Evolutionary conservation across 2,888 invertebrate genomes (phyloP).

Genomic region (Xestoiulus laeticollis): DNA sequence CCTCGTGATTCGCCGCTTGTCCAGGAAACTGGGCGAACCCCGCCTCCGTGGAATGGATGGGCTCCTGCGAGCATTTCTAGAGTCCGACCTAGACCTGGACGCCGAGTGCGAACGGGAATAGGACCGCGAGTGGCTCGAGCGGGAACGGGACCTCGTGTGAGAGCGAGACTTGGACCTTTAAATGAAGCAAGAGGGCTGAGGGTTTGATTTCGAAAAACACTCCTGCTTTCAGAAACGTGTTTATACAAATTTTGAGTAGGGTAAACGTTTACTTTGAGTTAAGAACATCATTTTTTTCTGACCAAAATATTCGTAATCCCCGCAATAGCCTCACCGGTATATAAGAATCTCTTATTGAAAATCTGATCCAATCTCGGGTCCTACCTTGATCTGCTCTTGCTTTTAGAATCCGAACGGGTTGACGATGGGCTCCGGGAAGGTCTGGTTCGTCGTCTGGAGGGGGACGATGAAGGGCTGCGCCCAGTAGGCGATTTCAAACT

Average conservation of each 20-base stretch:
- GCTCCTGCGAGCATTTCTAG: slow-evolving; percentile 63
- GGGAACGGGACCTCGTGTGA: slow-evolving; percentile 61
- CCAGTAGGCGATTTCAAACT: background rate
- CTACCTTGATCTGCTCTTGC: slow-evolving; percentile 34
- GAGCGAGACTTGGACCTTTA: slow-evolving; percentile 50
- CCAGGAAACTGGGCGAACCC: slow-evolving; percentile 93
- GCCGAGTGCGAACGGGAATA: slow-evolving; percentile 59
- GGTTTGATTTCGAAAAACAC: background rate
- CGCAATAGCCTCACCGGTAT: no score
- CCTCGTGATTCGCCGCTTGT: slow-evolving; percentile 94
- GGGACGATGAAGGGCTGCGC: slow-evolving; percentile 45
- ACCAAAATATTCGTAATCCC: no score
- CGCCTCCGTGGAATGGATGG: slow-evolving; percentile 89
- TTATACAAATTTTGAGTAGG: no score
- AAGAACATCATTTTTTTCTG: no score
- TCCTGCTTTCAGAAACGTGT: no score
- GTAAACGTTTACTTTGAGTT: no score
- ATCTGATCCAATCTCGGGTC: background rate
- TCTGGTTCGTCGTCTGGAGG: slow-evolving; percentile 46
- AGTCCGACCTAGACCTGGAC: slow-evolving; percentile 61
- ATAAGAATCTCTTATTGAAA: no score
- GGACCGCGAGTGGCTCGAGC: slow-evolving; percentile 59
- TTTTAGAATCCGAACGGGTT: background rate
- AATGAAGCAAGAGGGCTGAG: background rate
- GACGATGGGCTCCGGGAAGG: background rate